Evolutionary conservation across 2,888 invertebrate genomes (phyloP), one percentile per base, ranked within the genome.

Genomic region (Nemotelus nigrinus): DNA sequence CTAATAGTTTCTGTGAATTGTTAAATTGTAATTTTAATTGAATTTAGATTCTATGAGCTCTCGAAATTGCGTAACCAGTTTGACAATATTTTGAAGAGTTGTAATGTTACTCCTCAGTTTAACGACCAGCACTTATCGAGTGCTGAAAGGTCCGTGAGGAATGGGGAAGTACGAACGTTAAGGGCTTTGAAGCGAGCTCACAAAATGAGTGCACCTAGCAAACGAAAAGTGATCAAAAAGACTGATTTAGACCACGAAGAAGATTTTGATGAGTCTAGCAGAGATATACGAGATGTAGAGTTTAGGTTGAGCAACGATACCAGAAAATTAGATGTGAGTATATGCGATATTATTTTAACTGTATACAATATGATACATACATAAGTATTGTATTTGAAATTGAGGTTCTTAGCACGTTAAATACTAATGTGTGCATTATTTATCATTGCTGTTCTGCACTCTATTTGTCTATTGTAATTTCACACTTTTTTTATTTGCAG

Each of bases 61-160:
- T 96, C 95, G 0, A 99, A 99, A 88, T 88, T 99, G 4, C 90
- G 97, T 53, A 91, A 93, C 44, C 99, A 99, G 86, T 94, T 98
- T 83, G 91, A 94, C 83, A 93, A 93, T 77, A 89, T 97, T 78
- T 88, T 98, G 10, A 92, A 93, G 90, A 91, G 91, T 79, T 92
- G 92, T 81, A 91, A 90, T 80, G 86, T 93, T 82, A 87, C 90
- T 82, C 90, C 89, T 79, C 86, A 89, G 0, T 7, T 25, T 2
- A 86, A 88, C 75, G 87, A 88, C 0, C 89, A 89, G 78, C 85
- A 88, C 7, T 88, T 91, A 85, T 90, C 91, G 0, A 93, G 94
- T 78, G 88, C 93, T 0, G 96, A 98, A 84, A 89, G 98, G 79
- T 89, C 94, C 0, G 89, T 95, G 80, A 90, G 96, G 63, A 93